A percentile compares a stretch with the other conserved stretches of the same genome.
phyloP scores from a whole-genome alignment of 1,140 invertebrate genomes.

The Drosophila jambulina region DNA sequence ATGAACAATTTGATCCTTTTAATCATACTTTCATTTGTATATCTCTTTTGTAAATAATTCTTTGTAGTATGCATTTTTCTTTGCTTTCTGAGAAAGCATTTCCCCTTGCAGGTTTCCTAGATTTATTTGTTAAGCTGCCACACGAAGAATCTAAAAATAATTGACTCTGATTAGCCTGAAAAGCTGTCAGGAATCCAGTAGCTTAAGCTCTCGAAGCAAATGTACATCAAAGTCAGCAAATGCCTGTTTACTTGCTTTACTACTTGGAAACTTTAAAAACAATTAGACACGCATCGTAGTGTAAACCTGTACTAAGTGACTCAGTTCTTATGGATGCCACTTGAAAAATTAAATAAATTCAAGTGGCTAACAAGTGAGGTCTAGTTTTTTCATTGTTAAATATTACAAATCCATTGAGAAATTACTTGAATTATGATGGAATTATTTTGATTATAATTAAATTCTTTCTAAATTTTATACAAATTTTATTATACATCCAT shows the following conservation, averaged over 20 bases:
- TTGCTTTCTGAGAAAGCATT: not conserved
- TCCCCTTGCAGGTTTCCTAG: not conserved
- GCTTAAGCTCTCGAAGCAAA: not conserved
- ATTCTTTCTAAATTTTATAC: not conserved
- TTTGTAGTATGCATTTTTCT: not conserved
- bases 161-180: slow-evolving; percentile 17
- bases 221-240: slow-evolving; percentile 7
- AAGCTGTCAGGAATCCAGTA: not conserved
- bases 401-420: no score
- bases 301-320: slow-evolving; percentile 2
- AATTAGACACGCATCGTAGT: slow-evolving; percentile 12
- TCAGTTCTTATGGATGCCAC: slow-evolving; percentile 3
- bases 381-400: not conserved
- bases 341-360: slow-evolving; percentile 6
- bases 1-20: no score
- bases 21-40: not conserved
- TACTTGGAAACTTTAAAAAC: slow-evolving; percentile 18
- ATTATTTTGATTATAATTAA: not conserved
- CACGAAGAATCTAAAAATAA: slow-evolving; percentile 16
- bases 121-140: slow-evolving; percentile 4
- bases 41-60: not conserved
- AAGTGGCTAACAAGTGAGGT: not conserved
- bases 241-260: slow-evolving; percentile 10
- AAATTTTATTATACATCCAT: not conserved
- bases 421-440: not conserved